These are phyloP conservation scores for Chaetodon trifascialis DNA, from an alignment of 2,113 vertebrate genomes.

Conservation along the genomic window DNA sequence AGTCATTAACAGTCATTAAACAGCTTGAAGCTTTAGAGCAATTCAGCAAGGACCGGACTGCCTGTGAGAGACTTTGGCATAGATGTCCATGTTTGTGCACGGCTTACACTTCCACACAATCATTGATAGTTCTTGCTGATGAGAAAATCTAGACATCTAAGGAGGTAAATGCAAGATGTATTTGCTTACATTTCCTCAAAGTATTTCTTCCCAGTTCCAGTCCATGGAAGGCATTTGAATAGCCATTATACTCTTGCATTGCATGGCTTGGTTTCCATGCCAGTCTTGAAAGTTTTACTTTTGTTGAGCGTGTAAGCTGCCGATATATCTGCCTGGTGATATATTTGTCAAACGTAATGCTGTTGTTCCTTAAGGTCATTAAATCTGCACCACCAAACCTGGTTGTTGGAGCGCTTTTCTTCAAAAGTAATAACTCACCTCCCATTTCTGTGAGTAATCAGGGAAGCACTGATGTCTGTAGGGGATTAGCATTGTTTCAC, in stretches of 20 bases:
- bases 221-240: not conserved
- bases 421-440: not conserved
- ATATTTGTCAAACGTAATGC: conserved; percentile 23
- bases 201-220: not conserved
- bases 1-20: conserved; percentile 49
- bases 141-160: not conserved
- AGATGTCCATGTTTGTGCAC: conserved; percentile 1
- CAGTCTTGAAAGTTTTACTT: not conserved
- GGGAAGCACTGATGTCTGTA: not conserved
- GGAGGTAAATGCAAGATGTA: not conserved
- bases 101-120: not conserved
- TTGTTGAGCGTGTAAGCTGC: not conserved
- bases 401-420: not conserved
- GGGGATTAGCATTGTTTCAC: not conserved
- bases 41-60: conserved; percentile 6
- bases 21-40: conserved; percentile 41
- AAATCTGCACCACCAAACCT: conserved; percentile 9
- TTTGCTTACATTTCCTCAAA: not conserved
- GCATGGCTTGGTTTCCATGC: not conserved
- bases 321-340: not conserved
- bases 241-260: not conserved
- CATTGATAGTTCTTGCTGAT: conserved; percentile 1
- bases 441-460: not conserved
- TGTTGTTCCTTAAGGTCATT: conserved; percentile 14
- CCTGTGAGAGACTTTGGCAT: not conserved